Percentiles rank a stretch among this genome's conserved stretches.
Evolutionary conservation across 2,888 invertebrate genomes (phyloP).

Genomic region (Sepioteuthis lessoniana): DNA sequence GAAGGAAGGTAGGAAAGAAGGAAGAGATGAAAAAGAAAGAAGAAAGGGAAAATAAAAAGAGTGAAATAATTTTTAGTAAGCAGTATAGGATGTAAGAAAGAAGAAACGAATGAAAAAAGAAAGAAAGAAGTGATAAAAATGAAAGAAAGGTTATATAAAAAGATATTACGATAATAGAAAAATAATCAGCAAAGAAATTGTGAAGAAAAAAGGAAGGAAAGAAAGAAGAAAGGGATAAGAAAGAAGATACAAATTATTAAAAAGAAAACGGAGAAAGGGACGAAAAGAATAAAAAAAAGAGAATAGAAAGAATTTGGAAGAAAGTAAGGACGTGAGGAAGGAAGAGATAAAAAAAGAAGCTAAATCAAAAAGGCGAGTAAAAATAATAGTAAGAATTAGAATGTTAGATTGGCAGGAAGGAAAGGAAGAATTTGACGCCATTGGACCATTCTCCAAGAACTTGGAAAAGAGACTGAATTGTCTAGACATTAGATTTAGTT

Average conservation of each 20-base stretch:
- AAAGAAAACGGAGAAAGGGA: not conserved
- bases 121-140: not conserved
- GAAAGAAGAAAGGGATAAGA: not conserved
- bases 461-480: too few species aligned
- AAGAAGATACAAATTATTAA: not conserved
- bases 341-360: too few species aligned
- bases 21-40: not conserved
- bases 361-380: too few species aligned
- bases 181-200: not conserved
- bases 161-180: not conserved
- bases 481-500: too few species aligned
- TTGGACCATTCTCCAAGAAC: too few species aligned
- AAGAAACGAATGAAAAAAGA: not conserved
- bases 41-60: not conserved
- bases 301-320: too few species aligned
- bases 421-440: too few species aligned
- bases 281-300: not conserved
- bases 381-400: too few species aligned
- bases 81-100: too few species aligned
- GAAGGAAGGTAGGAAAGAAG: not conserved
- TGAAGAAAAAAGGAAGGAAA: not conserved
- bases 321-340: too few species aligned
- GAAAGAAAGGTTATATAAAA: not conserved
- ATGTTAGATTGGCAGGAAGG: too few species aligned
- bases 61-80: too few species aligned